Conservation (phyloP, 92 coral and sea anemone species). For the Umimayanthus kanabou region DNA sequence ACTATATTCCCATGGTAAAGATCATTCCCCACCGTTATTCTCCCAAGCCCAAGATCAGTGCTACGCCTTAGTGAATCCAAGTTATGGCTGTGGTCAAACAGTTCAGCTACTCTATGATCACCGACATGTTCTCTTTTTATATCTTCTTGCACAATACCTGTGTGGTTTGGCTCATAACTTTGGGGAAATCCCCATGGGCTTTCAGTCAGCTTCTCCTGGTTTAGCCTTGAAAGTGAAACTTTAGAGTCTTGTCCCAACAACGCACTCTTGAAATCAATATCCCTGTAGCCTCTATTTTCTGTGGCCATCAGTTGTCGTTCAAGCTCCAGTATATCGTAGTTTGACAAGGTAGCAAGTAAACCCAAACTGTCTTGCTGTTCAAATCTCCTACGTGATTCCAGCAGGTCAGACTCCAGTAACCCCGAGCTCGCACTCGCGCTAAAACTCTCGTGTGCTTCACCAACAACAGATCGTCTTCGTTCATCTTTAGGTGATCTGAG, state of each 20-base stretch:
- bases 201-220: background rate
- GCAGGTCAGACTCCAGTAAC: background rate
- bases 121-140: background rate
- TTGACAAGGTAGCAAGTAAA: constrained; percentile 16
- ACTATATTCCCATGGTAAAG: background rate
- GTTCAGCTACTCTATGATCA: constrained; percentile 13
- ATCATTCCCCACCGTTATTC: background rate
- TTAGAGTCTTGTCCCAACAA: background rate
- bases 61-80: background rate
- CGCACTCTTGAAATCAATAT: background rate
- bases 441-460: background rate
- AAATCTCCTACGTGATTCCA: background rate
- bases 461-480: constrained; percentile 1
- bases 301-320: background rate
- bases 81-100: background rate
- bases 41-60: background rate
- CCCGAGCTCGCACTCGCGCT: background rate
- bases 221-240: background rate
- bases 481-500: constrained; percentile 23
- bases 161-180: constrained; percentile 7
- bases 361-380: background rate
- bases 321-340: background rate
- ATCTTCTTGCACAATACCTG: background rate
- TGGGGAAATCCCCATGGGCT: background rate
- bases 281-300: background rate